Conservation (phyloP, 2,113 vertebrate genomes). For the Danio rerio region GRCz12tu NC_133181.1:60694001-60694500, state of each 20-base stretch:
- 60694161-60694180: constrained; percentile 51
- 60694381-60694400: constrained; percentile 12
- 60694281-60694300: constrained; percentile 40
- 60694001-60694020: background rate
- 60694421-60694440: constrained; percentile 13
- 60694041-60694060: constrained; percentile 56
- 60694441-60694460: constrained; percentile 50
- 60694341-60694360: constrained; percentile 47
- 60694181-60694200: constrained; percentile 59
- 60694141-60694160: constrained; percentile 58
- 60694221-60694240: constrained; percentile 54
- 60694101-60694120: constrained; percentile 40
- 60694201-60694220: constrained; percentile 59
- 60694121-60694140: constrained; percentile 54
- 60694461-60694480: constrained; percentile 45
- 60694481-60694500: constrained; percentile 36
- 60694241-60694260: constrained; percentile 61
- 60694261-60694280: constrained; percentile 55
- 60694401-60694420: constrained; percentile 17
- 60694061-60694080: constrained; percentile 57
- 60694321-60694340: constrained; percentile 42
- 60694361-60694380: background rate
- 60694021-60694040: constrained; percentile 46
- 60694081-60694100: constrained; percentile 60
- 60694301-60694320: constrained; percentile 33